These are phyloP conservation scores for Cairina moschata DNA, from an alignment of 2,113 vertebrate species.

Conservation along the genomic window DNA sequence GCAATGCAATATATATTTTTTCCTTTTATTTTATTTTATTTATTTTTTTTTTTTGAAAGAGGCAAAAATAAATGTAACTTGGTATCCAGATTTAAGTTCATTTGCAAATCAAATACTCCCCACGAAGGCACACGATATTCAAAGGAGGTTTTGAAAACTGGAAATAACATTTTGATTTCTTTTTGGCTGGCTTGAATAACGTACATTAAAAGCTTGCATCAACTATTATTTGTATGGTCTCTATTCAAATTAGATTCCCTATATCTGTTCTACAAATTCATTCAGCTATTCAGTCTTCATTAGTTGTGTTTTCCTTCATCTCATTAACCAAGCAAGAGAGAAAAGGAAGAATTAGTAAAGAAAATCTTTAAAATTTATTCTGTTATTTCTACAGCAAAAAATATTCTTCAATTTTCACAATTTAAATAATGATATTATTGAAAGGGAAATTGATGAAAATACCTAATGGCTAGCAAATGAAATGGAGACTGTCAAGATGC, in stretches of 20 bases:
- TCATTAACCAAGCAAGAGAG: neutral
- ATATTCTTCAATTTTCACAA: neutral
- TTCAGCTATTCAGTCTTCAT: slow-evolving; percentile 23
- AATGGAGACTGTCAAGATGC: neutral
- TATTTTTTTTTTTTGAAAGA: neutral
- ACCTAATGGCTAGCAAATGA: neutral
- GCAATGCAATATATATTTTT: neutral
- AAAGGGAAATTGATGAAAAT: neutral
- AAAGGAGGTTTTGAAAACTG: neutral
- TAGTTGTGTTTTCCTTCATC: neutral
- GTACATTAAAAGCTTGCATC: neutral
- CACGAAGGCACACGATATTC: neutral
- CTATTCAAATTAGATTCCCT: slow-evolving; percentile 6
- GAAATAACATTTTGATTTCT: neutral
- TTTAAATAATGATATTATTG: neutral
- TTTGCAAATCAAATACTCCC: slow-evolving; percentile 25
- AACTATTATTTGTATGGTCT: slow-evolving; percentile 25
- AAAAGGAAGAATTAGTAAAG: neutral
- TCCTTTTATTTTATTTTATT: too few relatives aligned
- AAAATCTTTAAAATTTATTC: neutral
- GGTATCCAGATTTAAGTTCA: neutral
- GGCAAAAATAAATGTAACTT: neutral
- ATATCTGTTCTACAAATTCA: neutral
- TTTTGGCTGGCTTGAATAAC: neutral
- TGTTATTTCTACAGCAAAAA: neutral